Evolutionary conservation across 2,113 vertebrate genomes (phyloP), one percentile per base, ranked within the genome.

Genomic region (Alosa alosa): DNA sequence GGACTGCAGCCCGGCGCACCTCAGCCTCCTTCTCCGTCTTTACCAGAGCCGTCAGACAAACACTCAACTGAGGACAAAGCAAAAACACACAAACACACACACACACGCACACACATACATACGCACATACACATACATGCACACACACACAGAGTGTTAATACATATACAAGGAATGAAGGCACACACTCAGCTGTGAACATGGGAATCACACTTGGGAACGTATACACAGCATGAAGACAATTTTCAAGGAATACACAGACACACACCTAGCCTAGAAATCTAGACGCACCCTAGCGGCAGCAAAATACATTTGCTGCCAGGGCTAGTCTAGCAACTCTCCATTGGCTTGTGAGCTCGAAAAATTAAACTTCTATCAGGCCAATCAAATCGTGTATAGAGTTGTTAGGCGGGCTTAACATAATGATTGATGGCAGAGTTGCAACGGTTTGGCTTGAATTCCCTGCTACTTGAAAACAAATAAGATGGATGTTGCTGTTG

Each of bases 1-100:
- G 97, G 84, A 99, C 91, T 0, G 97, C 97, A 0, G 98, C 98
- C 93, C 97, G 94, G 82, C 97, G 96, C 83, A 98, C 98, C 84
- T 97, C 96, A 0, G 91, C 95, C 86, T 97, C 94, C 1, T 81
- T 93, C 90, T 99, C 98, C 0, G 94, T 98, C 91, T 94, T 97
- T 82, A 97, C 96, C 64, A 98, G 72, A 0, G 97, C 94, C 0
- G 95, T 96, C 89, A 96, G 88, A 86, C 96, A 96, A 6, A 86
- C 91, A 89, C 91, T 94, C 82, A 96, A 86, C 96, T 96, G 89
- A 68, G 72, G 4, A 31, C 83, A 44, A 20, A 84, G 47, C 2
- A 86, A 44, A 18, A n/a, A 49, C 68, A 44, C 39, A 78, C 9
- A 25, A n/a, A 75, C 22, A 9, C 22, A 25, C 60, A 25, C 60